phyloP scores from a whole-genome alignment of 2,888 invertebrate species.

The Ecliptopera silaceata region DNA sequence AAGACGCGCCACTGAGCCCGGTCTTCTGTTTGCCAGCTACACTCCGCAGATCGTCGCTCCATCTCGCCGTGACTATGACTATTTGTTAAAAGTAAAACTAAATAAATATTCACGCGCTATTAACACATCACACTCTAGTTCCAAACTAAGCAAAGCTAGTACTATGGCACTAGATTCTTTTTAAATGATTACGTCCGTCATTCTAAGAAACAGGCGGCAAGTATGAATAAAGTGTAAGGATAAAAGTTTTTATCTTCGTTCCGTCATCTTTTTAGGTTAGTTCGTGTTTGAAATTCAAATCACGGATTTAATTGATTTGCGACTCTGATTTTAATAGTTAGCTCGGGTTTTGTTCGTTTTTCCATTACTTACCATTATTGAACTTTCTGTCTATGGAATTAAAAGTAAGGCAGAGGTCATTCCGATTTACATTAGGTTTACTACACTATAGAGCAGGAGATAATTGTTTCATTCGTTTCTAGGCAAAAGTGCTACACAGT shows the following conservation, averaged over 20 bases:
- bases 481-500: too few species aligned
- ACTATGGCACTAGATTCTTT: background rate
- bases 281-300: conserved; percentile 19
- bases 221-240: conserved; percentile 41
- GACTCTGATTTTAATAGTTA: conserved; percentile 18
- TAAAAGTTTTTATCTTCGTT: conserved; percentile 55
- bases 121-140: too few species aligned
- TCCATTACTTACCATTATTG: background rate
- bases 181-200: background rate
- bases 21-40: too few species aligned
- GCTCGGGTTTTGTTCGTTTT: conserved; percentile 4
- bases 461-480: too few species aligned
- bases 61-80: too few species aligned
- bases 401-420: background rate
- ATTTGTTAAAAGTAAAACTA: too few species aligned
- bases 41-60: too few species aligned
- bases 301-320: conserved; percentile 27
- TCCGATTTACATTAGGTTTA: background rate
- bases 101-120: too few species aligned
- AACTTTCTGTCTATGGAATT: background rate
- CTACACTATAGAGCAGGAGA: background rate
- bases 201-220: conserved; percentile 31
- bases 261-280: conserved; percentile 45
- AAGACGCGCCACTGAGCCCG: too few species aligned
- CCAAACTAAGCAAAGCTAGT: too few species aligned